Percentiles rank a stretch among this genome's conserved stretches.
Evolutionary conservation across 2,888 invertebrate genomes (phyloP).

Genomic region (Phyllotreta cruciferae): DNA sequence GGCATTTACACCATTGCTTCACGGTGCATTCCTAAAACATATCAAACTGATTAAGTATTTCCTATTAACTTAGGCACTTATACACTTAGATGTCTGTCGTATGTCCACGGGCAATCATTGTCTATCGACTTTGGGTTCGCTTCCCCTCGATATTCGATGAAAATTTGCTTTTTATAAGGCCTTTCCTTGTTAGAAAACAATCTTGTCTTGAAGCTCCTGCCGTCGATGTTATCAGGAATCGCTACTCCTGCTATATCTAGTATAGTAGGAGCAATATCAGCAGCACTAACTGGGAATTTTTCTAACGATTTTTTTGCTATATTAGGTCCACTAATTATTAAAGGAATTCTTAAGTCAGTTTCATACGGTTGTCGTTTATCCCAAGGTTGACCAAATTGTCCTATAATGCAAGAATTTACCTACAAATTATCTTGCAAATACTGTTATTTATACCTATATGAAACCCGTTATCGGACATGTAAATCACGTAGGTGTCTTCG

Average conservation of each 20-base stretch:
- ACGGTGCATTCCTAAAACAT: constrained; percentile 68
- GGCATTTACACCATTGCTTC: constrained; percentile 80
- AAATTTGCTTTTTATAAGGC: constrained; percentile 64
- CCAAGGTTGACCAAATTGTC: constrained; percentile 86
- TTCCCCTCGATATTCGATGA: constrained; percentile 87
- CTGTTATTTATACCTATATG: constrained; percentile 75
- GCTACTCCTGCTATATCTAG: constrained; percentile 71
- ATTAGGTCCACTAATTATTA: constrained; percentile 80
- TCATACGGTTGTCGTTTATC: constrained; percentile 93
- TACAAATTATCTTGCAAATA: neutral
- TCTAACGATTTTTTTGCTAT: constrained; percentile 62
- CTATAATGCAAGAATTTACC: constrained; percentile 58
- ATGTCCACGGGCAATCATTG: constrained; percentile 70
- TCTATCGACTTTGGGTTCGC: constrained; percentile 66
- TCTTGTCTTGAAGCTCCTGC: constrained; percentile 50
- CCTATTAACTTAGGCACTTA: constrained; percentile 44
- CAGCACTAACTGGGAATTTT: constrained; percentile 70
- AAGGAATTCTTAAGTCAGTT: constrained; percentile 84
- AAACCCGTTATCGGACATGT: constrained; percentile 90
- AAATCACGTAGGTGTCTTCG: constrained; percentile 81
- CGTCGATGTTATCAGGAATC: constrained; percentile 46
- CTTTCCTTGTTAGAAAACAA: constrained; percentile 34
- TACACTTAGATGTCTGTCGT: constrained; percentile 69
- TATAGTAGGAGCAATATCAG: constrained; percentile 88
- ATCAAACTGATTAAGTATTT: neutral